These are phyloP conservation scores for Lipotes vexillifer DNA, from an alignment of 2,113 vertebrate genomes.

Conservation along the genomic window DNA sequence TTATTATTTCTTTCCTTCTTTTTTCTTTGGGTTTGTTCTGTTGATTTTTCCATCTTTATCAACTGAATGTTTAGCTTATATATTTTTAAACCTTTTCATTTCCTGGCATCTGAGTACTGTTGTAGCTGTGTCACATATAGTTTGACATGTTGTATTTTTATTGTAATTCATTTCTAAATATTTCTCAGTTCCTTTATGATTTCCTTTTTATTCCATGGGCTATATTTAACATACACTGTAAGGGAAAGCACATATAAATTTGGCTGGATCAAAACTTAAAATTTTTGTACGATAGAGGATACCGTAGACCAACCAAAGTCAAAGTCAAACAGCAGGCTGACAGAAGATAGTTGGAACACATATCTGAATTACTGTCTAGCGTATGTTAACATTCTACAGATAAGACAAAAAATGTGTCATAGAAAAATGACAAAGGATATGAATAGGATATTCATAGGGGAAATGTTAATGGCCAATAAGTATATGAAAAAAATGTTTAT, in stretches of 20 bases:
- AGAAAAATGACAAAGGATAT: not conserved
- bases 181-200: not conserved
- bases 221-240: not conserved
- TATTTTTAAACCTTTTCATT: not conserved
- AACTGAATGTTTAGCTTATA: not conserved
- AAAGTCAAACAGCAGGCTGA: not conserved
- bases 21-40: not conserved
- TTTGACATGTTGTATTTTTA: not conserved
- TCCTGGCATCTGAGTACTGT: not conserved
- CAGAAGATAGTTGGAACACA: not conserved
- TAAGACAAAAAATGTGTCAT: not conserved
- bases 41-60: not conserved
- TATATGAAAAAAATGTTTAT: not conserved
- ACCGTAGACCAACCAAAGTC: not conserved
- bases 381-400: not conserved
- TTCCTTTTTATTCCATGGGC: not conserved
- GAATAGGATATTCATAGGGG: not conserved
- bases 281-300: not conserved
- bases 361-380: not conserved
- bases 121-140: not conserved
- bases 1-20: not conserved
- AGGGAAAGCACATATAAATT: not conserved
- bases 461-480: not conserved
- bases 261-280: not conserved
- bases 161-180: constrained; percentile 14